Conservation (phyloP, 2,888 invertebrate genomes). For the Rotaria socialis region DNA sequence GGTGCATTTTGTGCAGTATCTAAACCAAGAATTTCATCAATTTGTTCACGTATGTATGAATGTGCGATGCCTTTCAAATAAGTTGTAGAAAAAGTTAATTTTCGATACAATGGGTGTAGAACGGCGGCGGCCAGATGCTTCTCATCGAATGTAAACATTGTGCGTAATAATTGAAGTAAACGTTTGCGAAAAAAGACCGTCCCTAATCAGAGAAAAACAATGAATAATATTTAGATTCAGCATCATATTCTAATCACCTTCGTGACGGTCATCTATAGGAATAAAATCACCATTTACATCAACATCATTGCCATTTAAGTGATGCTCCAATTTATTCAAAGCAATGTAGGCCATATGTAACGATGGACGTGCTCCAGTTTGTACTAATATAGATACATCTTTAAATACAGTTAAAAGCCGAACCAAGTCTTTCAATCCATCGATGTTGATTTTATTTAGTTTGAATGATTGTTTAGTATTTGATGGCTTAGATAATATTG, state of each 20-base stretch:
- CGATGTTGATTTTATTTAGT: not conserved
- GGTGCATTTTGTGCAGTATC: not conserved
- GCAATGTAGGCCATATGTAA: not conserved
- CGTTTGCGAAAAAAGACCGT: not conserved
- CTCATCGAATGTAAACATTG: not conserved
- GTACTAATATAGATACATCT: not conserved
- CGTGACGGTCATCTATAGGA: not conserved
- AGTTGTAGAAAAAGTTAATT: not conserved
- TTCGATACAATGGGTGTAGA: not conserved
- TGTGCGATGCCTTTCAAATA: not conserved
- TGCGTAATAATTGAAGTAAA: not conserved
- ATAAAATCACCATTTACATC: not conserved
- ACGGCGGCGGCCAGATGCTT: not conserved
- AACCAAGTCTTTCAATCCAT: not conserved
- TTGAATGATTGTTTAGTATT: not conserved
- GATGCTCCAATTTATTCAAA: not conserved
- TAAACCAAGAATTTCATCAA: not conserved
- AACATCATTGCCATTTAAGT: not conserved
- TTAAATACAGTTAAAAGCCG: not conserved
- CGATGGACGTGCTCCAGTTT: not conserved
- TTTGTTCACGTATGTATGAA: not conserved
- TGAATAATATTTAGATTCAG: not conserved
- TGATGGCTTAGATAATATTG: not conserved
- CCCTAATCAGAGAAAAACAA: not conserved
- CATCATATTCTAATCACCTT: not conserved